phyloP scores from a whole-genome alignment of 1,140 invertebrate genomes.

The Chironomus striatipennis region DNA sequence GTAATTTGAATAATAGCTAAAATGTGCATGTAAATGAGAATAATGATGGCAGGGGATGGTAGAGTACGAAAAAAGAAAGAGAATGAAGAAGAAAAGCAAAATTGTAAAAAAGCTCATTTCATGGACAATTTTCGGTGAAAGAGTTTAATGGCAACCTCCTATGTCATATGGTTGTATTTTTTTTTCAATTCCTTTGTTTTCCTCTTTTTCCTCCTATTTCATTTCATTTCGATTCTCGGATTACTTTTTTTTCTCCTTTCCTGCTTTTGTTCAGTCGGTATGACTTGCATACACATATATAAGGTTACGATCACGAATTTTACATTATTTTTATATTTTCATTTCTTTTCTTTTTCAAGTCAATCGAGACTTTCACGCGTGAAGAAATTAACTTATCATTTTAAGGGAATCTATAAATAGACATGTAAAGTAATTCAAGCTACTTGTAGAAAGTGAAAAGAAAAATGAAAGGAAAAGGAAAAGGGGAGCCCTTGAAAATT shows the following conservation, averaged over 20 bases:
- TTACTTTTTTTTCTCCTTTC: not conserved
- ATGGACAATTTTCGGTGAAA: not conserved
- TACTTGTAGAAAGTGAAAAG: conserved; percentile 12
- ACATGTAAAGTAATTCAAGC: not conserved
- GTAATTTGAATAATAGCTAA: not conserved
- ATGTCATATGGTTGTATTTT: not conserved
- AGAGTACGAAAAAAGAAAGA: not conserved
- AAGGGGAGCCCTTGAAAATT: not conserved
- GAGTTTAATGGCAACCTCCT: not conserved
- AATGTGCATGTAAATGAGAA: not conserved
- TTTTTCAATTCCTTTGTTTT: not conserved
- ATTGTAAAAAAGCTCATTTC: no score
- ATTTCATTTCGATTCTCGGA: no score
- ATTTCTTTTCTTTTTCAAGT: not conserved
- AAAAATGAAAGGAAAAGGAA: not conserved
- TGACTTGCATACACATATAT: not conserved
- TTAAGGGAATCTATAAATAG: not conserved
- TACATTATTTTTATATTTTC: not conserved
- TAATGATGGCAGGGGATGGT: not conserved
- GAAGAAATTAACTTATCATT: conserved; percentile 6
- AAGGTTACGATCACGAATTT: not conserved
- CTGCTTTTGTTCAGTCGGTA: not conserved
- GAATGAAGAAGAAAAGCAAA: not conserved
- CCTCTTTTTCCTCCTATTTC: no score
- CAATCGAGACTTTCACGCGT: conserved; percentile 11